Conservation (phyloP, 2,888 invertebrate genomes). For the Dexiosoma caninum region DNA sequence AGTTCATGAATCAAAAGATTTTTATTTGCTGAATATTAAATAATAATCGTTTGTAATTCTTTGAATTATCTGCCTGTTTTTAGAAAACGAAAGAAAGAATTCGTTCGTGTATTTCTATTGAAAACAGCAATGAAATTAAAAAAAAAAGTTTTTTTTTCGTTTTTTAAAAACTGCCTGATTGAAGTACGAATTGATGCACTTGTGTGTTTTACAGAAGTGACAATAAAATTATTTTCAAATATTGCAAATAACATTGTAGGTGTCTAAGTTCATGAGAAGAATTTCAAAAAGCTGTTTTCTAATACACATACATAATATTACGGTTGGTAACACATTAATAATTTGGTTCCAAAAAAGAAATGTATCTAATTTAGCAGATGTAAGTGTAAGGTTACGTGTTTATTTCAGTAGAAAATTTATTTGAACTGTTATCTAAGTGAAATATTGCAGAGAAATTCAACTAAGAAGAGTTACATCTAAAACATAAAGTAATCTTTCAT, state of each 20-base stretch:
- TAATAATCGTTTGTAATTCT: constrained; percentile 1
- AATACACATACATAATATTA: too few species aligned
- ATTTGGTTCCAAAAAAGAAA: constrained; percentile 22
- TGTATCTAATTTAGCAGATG: not conserved
- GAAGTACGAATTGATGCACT: constrained; percentile 12
- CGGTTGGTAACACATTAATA: too few species aligned
- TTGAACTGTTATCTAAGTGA: not conserved
- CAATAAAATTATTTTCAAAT: constrained; percentile 8
- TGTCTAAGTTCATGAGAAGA: constrained; percentile 31
- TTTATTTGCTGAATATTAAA: not conserved
- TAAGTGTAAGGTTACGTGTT: not conserved
- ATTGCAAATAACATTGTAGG: constrained; percentile 14
- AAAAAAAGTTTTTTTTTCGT: not conserved
- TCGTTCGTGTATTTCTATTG: too few species aligned
- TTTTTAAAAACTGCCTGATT: not conserved
- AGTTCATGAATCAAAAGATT: not conserved
- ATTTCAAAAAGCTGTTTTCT: not conserved
- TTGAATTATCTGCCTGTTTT: too few species aligned
- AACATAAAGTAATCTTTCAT: too few species aligned
- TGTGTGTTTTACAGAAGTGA: not conserved
- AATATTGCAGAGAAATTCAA: too few species aligned
- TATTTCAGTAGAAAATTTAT: not conserved
- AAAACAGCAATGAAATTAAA: too few species aligned
- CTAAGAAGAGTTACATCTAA: too few species aligned
- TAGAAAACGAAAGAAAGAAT: too few species aligned